Evolutionary conservation across 1,140 invertebrate species (phyloP), one percentile per base, ranked within the genome.

Genomic region (Bombus superbus): DNA sequence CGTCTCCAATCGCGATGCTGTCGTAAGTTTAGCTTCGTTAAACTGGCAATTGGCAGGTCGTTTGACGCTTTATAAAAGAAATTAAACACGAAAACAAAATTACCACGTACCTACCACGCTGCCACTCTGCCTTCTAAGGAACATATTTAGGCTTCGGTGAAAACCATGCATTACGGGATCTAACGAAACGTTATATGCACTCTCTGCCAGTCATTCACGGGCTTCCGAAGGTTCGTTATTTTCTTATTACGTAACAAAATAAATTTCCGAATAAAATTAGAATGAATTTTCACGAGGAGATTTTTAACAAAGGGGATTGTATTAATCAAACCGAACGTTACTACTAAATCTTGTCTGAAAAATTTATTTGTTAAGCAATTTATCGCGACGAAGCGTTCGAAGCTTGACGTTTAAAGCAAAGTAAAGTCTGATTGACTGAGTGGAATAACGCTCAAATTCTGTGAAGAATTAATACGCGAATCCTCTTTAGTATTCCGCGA

Each of bases 21-120:
- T 78, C 76, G 32, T 22, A n/a, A 85, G 83, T 80, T 84, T 47
- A 79, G 75, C 66, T 79, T 79, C 83, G 66, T 79, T 85, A 85
- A 80, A 78, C 62, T 44, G 64, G 64, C 1, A 69, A 83, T 76
- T 76, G 81, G 59, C 81, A 83, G 57, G 3, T 76, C 42, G 28
- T 83, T 83, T 38, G 15, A 9, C 25, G 9, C 28, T 66, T 64
- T 35, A 22, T 38, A 11, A 69, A 78, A 69, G 81, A 53, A 57
- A 77, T 57, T 69, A 78, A 78, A 57, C 2, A 68, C 25, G 18
- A n/a, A 40, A 6, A 66, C 18, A 22, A 32, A 53, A 53, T 83
- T 66, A 53, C 35, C 44, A 10, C 69, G 22, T 11, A 15, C 3
- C 25, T 9, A 5, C 4, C 57, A 1, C 15, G 1, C 2, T 35